Percentiles rank a stretch among this genome's conserved stretches.
phyloP scores from a whole-genome alignment of 2,113 vertebrate species.

The Salvelinus fontinalis region DNA sequence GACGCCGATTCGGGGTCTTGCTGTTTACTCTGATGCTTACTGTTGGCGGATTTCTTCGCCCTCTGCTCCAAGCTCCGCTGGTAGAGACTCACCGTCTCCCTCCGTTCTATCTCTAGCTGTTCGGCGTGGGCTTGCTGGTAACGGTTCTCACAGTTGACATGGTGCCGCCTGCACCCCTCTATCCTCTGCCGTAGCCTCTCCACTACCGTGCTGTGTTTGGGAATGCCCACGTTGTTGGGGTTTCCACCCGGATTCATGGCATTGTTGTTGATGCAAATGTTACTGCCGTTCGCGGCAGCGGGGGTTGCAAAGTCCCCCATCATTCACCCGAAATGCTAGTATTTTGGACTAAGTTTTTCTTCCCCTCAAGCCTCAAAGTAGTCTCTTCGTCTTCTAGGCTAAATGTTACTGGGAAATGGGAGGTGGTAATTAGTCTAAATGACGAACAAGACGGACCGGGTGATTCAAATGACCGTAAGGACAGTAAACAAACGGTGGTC shows the following conservation, averaged over 20 bases:
- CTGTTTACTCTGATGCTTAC: constrained; percentile 80
- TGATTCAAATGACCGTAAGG: constrained; percentile 67
- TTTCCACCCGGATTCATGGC: constrained; percentile 73
- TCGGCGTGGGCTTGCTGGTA: constrained; percentile 98
- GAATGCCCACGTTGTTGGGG: constrained; percentile 78
- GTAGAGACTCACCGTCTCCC: constrained; percentile 94
- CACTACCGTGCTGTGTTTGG: constrained; percentile 98
- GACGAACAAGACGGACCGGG: constrained; percentile 58
- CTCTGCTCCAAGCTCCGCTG: constrained; percentile 95
- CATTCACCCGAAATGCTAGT: constrained; percentile 83
- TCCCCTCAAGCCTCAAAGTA: constrained; percentile 52
- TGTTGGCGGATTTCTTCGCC: constrained; percentile 87
- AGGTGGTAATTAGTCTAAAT: constrained; percentile 16
- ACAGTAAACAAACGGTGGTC: constrained; percentile 48
- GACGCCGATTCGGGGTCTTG: constrained; percentile 84
- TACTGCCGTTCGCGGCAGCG: constrained; percentile 89
- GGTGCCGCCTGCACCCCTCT: constrained; percentile 96
- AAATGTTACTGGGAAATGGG: constrained; percentile 37
- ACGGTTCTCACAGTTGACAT: constrained; percentile 94
- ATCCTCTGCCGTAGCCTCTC: constrained; percentile 97
- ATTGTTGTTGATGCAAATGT: constrained; percentile 94
- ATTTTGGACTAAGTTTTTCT: constrained; percentile 92
- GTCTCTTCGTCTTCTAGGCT: constrained; percentile 23
- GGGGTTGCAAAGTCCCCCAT: constrained; percentile 99
- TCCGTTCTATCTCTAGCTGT: constrained; percentile 94